Base-by-base conservation (phyloP, 53 echinoderm and acorn worm species). In the Arbacia lixula region DNA sequence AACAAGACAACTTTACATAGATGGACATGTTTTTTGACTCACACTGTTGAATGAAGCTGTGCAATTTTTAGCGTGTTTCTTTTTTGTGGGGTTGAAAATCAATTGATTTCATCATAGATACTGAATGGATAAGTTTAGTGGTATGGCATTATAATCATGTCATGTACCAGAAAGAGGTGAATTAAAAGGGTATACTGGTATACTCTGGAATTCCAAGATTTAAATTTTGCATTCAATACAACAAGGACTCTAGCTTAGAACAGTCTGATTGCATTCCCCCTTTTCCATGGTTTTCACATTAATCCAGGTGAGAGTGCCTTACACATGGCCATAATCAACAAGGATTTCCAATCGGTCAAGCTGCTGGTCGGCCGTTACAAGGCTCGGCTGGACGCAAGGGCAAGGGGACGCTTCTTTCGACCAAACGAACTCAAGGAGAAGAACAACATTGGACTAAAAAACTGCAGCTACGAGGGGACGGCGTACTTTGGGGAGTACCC, bases 401-500 rank as follows among this genome's bases (percentile, higher is more conserved):
- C 96, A 6, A 89, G 88, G 0, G 96, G 96, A 14, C 89, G 90
- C 4, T 96, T 96, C 84, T 96, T 96, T 79, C 84, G 91, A 20
- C 96, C 93, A 0, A 66, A 87, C n/a, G 93, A 93, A 71, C 67
- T 93, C 6, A 87, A 85, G 30, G 90, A 91, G n/a, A 62, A 36
- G 21, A 69, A 68, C 6, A 41, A 52, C 12, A 54, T 83, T 33
- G 34, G 42, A 14, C 65, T 88, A 20, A 79, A 74, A 8, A 69
- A 68, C 34, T 89, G 89, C 21, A 81, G 57, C 64, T 96, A 92
- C 50, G 91, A 87, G 53, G 96, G 93, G 14, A 60, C 89, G 20
- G 93, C 90, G 9, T 96, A 96, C 85, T 89, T 85, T 36, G 96
- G 96, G 27, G 96, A 96, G 84, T 96, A 93, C 66, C 93, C 90